Percentiles rank a stretch among this genome's conserved stretches.
phyloP scores from a whole-genome alignment of 1,140 invertebrate genomes.

The Tetramorium alpestre region DNA sequence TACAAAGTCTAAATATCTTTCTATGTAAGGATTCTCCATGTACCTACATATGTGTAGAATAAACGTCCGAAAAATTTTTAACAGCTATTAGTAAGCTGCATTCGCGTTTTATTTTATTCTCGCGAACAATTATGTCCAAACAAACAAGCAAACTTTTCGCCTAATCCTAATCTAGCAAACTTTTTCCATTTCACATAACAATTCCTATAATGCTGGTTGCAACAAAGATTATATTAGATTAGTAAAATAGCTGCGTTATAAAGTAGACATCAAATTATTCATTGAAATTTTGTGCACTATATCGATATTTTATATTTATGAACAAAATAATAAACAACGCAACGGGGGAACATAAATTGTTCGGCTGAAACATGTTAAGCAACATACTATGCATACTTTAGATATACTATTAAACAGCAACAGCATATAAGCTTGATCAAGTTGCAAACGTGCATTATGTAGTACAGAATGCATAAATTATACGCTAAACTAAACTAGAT shows the following conservation, averaged over 20 bases:
- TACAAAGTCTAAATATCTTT: constrained; percentile 41
- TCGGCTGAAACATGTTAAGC: not conserved
- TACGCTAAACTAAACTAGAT: constrained; percentile 56
- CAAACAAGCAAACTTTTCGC: constrained; percentile 30
- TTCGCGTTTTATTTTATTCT: not conserved
- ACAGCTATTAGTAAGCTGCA: not conserved
- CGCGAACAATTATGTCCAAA: constrained; percentile 4
- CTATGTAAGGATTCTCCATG: not conserved
- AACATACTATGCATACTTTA: not conserved
- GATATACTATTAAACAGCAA: constrained; percentile 4
- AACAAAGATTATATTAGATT: not conserved
- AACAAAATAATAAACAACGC: not conserved
- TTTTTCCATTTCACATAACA: not conserved
- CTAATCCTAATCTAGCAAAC: not conserved
- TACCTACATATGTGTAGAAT: not conserved
- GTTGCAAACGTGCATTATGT: constrained; percentile 57
- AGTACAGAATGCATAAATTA: constrained; percentile 61
- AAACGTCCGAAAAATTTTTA: constrained; percentile 1
- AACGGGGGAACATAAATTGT: constrained; percentile 20
- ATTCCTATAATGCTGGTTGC: not conserved
- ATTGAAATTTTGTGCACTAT: not conserved
- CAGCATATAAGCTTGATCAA: constrained; percentile 56
- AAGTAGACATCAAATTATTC: not conserved
- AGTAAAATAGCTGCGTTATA: not conserved
- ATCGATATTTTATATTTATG: not conserved